Evolutionary conservation across 1,140 invertebrate species (phyloP), one percentile per base, ranked within the genome.

Genomic region (Popillia japonica): DNA sequence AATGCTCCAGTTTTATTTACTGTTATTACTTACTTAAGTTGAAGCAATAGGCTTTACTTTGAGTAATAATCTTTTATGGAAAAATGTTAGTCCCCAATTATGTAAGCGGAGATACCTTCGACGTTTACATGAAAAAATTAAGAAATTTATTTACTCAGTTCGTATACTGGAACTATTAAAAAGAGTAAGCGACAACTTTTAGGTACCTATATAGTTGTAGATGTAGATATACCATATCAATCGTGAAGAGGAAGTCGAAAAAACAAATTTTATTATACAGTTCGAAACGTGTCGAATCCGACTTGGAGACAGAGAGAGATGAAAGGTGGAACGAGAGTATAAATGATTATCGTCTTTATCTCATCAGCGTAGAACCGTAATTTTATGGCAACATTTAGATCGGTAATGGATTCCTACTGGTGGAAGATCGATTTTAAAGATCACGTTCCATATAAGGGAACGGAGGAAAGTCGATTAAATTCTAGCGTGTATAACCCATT

Each of bases 341-440:
- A 68, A 22, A 68, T 22, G 61, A 68, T 68, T 68, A 68, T 27
- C 61, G 61, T 68, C 61, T 68, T 68, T 68, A 68, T 68, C 61
- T 68, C 61, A 68, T 68, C 61, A 68, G 22, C 61, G 61, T 68
- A 68, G 61, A 68, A 68, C 61, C 61, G 61, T 68, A 68, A 68
- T 68, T 68, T 68, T 68, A 68, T 68, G 61, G 61, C 61, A 68
- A 34, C 61, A 68, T 68, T 68, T 68, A 68, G 61, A 68, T 68
- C 61, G 61, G 61, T 68, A 68, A 68, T 68, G 61, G 61, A 68
- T 68, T 68, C 27, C 61, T 68, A 68, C 61, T 27, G 61, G 61
- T 68, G 61, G 48, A 68, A 68, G 20, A 68, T 68, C 61, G 61
- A 68, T 68, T 68, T 68, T 68, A 34, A 68, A 68, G 61, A 68